Evolutionary conservation across 92 coral and sea anemone species (phyloP), one percentile per base, ranked within the genome.

Genomic region (Porites lobata): DNA sequence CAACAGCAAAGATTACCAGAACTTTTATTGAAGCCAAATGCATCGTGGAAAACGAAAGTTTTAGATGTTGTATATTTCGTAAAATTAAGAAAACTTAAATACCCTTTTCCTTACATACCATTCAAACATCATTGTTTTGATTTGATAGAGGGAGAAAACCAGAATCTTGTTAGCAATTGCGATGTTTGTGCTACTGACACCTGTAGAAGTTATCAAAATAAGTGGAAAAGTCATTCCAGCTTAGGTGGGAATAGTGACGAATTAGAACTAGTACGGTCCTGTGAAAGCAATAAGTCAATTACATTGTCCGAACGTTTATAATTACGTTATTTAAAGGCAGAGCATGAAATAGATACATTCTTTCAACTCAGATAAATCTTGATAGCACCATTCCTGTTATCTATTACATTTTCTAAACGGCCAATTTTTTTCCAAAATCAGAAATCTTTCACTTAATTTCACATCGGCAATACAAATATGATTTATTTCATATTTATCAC

Each of bases 171-270:
- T 18, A 17, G 19, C 61, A 22, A 17, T 26, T 54, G 18, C 20
- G 50, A 52, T 72, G 80, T 76, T 76, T 77, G 53, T 57, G 61
- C 17, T 38, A 38, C 47, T 38, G 58, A 70, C 51, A 79, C 58
- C 72, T 4, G 84, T 9, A 1, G 26, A 18, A 17, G 20, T 61
- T 77, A 54, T 18, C 82, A 77, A 79, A 79, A 79, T 29, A 79
- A 65, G 47, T 38, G 47, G 5, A 38, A 38, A 38, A 38, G 61
- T 26, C 26, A 2, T 76, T 54, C 50, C 63, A 9, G 57, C 43
- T 51, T 24, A 38, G 68, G 66, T 0, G 47, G 4, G 17, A 56
- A 29, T 8, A 68, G 58, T 62, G 18, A 77, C 69, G 26, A 63
- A 79, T 50, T 65, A 17, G 73, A 17, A 64, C 61, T 21, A 69